Conservation (phyloP, 2,888 invertebrate species). For the Calameuta pallipes region DNA sequence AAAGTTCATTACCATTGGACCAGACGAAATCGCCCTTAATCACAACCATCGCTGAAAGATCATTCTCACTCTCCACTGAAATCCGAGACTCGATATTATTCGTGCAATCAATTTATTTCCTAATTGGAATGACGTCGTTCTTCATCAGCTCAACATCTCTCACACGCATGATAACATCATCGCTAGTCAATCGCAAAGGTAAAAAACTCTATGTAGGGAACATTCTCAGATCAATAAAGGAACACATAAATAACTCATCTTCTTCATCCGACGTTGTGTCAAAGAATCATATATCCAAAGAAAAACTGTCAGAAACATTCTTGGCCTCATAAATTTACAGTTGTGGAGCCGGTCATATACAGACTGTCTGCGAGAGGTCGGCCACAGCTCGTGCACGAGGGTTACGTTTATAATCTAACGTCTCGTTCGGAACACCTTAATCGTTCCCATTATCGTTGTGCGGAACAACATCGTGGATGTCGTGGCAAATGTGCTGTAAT, state of each 20-base stretch:
- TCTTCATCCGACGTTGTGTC: not conserved
- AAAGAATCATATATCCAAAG: not conserved
- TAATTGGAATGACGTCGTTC: not conserved
- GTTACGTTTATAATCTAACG: conserved; percentile 55
- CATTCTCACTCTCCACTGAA: not conserved
- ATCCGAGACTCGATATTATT: not conserved
- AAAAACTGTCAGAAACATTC: not conserved
- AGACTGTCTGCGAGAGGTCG: conserved; percentile 51
- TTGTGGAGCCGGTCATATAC: conserved; percentile 48
- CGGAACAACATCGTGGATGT: conserved; percentile 55
- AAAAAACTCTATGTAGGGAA: not conserved
- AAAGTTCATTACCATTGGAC: not conserved
- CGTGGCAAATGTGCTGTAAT: conserved; percentile 55
- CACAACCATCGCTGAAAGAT: not conserved
- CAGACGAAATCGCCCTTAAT: not conserved
- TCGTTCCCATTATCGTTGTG: conserved; percentile 53
- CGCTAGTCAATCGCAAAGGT: not conserved
- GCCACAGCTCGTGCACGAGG: conserved; percentile 50
- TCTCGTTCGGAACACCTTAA: conserved; percentile 51
- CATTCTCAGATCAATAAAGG: not conserved
- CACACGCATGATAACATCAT: not conserved
- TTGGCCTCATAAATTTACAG: conserved; percentile 27
- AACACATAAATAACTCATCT: not conserved
- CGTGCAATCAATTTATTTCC: not conserved
- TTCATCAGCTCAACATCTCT: not conserved